Base-by-base conservation (phyloP, 2,888 invertebrate genomes). In the Dicyrtomina minuta region DNA sequence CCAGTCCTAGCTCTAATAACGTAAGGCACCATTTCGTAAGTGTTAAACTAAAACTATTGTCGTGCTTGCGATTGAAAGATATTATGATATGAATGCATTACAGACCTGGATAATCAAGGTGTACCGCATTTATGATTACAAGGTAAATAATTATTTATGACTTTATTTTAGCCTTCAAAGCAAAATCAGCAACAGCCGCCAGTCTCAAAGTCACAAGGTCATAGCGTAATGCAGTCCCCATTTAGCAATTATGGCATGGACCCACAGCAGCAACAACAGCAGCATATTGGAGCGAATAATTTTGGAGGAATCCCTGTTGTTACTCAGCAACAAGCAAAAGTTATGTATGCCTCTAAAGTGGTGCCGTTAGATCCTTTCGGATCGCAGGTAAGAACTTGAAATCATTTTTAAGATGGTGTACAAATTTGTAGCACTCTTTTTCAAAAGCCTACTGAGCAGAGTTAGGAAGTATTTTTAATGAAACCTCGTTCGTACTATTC, bases 1-100 rank as follows among this genome's bases (percentile, higher is more conserved):
- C 75, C 43, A 77, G 76, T 64, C 76, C 77, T 10, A 75, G 71
- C 41, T 69, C 73, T 13, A 56, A 68, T 1, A 69, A 69, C 59
- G 68, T 75, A n/a, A 69, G 76, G 74, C 74, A 71, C 3, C 3
- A 3, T 33, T 33, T 33, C 44, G 72, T 72, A 64, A 66, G 64
- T 55, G 33, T 33, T 33, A 33, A 3, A 33, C 8, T 8, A 33
- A 33, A 33, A 33, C 8, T 33, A 8, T 5, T 33, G 3, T 5
- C 33, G 8, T 33, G 8, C 33, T 33, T 33, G 41, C 12, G 12
- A 56, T 27, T 13, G 24, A 13, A 27, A 12, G 6, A 22, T 26
- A 27, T 33, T 33, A 33, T 33, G 8, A 5, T 33, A 33, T 8
- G 4, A 33, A 33, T 33, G 33, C 33, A 33, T 33, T 33, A 5